Evolutionary conservation across 30 jellyfish, hydroid and myxozoan species (phyloP).

Genomic region (Catostylus mosaicus): DNA sequence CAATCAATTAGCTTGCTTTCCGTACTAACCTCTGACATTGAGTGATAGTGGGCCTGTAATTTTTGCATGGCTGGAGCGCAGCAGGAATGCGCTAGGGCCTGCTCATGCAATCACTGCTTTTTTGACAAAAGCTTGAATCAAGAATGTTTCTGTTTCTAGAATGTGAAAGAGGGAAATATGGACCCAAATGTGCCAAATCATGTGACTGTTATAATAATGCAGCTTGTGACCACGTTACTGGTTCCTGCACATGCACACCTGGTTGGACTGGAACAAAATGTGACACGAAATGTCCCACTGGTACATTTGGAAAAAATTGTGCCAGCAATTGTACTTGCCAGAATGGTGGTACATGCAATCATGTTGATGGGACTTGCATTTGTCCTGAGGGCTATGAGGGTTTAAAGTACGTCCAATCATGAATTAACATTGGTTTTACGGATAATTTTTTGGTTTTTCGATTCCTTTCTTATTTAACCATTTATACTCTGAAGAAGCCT

Average conservation of each 20-base stretch:
- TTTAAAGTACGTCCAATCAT: conserved; percentile 11
- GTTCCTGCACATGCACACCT: conserved; percentile 43
- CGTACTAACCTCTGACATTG: too few relatives aligned
- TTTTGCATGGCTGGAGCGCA: too few relatives aligned
- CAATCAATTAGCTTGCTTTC: too few relatives aligned
- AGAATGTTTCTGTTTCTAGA: too few relatives aligned
- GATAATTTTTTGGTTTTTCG: background rate
- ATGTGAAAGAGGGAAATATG: conserved; percentile 47
- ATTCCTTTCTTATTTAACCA: too few relatives aligned
- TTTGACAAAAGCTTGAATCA: too few relatives aligned
- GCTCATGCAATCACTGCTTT: too few relatives aligned
- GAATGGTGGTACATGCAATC: conserved; percentile 46
- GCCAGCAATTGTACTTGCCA: conserved; percentile 29
- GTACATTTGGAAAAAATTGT: conserved; percentile 43
- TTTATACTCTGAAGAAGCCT: background rate
- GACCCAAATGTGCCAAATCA: conserved; percentile 16
- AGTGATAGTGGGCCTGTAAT: too few relatives aligned
- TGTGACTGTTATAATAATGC: conserved; percentile 57
- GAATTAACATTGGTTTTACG: background rate
- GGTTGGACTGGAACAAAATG: conserved; percentile 65
- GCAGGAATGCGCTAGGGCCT: too few relatives aligned
- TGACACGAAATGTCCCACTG: conserved; percentile 25
- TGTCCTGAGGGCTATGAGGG: conserved; percentile 56
- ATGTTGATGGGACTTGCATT: conserved; percentile 52
- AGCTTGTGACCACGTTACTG: conserved; percentile 36